Percentiles rank a stretch among this genome's conserved stretches.
These are phyloP conservation scores for Embidobia sp. DNA, from an alignment of 2,888 invertebrate genomes.

Conservation along the genomic window DNA sequence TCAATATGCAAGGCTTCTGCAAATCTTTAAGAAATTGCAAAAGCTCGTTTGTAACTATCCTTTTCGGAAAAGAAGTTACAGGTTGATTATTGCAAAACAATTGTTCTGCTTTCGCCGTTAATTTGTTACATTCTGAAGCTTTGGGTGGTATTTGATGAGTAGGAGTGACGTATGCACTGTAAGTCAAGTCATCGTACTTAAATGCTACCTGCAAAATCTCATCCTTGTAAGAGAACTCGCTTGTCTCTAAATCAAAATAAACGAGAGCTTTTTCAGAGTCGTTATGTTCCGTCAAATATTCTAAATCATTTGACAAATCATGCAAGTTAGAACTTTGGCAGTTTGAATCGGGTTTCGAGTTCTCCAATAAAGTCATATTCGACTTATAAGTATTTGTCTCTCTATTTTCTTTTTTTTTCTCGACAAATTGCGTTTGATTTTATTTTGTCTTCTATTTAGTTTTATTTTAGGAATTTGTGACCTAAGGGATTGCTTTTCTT, in stretches of 20 bases:
- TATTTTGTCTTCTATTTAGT: conserved; percentile 32
- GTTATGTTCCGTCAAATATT: not conserved
- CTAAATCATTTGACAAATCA: not conserved
- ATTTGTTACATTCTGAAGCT: conserved; percentile 12
- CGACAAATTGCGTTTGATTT: conserved; percentile 22
- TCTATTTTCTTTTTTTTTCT: conserved; percentile 21
- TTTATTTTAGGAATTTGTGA: conserved; percentile 23
- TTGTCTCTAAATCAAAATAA: conserved; percentile 45
- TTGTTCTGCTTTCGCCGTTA: conserved; percentile 30
- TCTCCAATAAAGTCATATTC: conserved; percentile 31
- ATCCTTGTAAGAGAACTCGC: conserved; percentile 39
- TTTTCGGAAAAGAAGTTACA: conserved; percentile 26
- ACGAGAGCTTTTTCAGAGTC: conserved; percentile 12
- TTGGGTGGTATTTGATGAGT: conserved; percentile 24
- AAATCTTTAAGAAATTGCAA: conserved; percentile 24
- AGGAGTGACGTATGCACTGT: conserved; percentile 32
- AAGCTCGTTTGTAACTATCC: conserved; percentile 22
- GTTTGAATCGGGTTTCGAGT: not conserved
- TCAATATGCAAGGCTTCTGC: conserved; percentile 25
- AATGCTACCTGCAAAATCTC: conserved; percentile 41
- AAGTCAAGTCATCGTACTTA: conserved; percentile 15
- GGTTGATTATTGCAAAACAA: conserved; percentile 16
- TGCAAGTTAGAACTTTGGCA: not conserved
- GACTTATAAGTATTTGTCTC: conserved; percentile 30
- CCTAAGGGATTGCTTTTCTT: not conserved